Base-by-base conservation (phyloP, 2,113 vertebrate species). In the Erythrocercus mccallii region DNA sequence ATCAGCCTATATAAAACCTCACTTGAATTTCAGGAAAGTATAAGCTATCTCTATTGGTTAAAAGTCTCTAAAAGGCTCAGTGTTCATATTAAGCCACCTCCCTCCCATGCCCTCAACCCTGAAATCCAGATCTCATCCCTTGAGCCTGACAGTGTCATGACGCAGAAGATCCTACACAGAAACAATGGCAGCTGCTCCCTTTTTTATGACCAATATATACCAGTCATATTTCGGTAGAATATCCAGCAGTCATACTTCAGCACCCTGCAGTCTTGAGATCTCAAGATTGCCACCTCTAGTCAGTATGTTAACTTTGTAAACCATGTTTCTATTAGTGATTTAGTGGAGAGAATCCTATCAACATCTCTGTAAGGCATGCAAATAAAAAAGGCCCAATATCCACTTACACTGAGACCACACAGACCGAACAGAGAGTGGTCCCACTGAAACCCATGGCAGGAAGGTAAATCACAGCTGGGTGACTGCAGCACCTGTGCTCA, bases 401-500 rank as follows among this genome's bases (percentile, higher is more conserved):
- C 35, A 45, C 23, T 77, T 65, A 57, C 9, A 37, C 14, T 13
- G 35, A 54, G 40, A 72, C 50, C 53, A 61, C 44, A 71, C 9
- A 77, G 27, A 48, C 20, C 15, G 44, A 66, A 77, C 9, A 57
- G 24, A 76, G 17, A 53, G 22, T 5, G 15, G 25, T 73, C 42
- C 28, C 80, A 70, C 31, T 3, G 4, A 91, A 83, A 83, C 5
- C 28, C 0, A 0, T 18, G 31, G 56, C 38, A 84, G 65, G 27
- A 78, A 84, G 30, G 25, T 58, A 74, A 92, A 79, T 48, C 60
- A 72, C 48, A 74, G 65, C 38, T 35, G 35, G 35, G 19, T 88
- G 38, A 62, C n/a, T 28, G 61, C 23, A 82, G 60, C 50, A 85
- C 31, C 58, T 56, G 22, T 0, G 0, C 31, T 72, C 28, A 3